Conservation (phyloP, 2,113 vertebrate genomes). For the Plestiodon gilberti region DNA sequence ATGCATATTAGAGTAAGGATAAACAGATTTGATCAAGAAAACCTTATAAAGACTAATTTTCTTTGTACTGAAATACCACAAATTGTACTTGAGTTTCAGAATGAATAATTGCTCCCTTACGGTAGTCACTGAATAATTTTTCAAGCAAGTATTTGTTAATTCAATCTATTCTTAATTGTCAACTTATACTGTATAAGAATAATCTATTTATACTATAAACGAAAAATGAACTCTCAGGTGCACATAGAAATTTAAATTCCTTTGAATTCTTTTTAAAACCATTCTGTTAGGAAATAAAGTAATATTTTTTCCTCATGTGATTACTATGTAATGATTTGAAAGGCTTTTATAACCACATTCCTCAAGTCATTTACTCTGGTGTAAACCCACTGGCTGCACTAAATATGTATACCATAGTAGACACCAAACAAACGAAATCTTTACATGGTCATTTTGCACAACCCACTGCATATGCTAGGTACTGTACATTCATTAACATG, state of each 20-base stretch:
- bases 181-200: constrained; percentile 51
- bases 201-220: constrained; percentile 25
- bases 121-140: constrained; percentile 49
- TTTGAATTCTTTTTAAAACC: constrained; percentile 37
- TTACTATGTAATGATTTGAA: constrained; percentile 12
- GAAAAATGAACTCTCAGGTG: constrained; percentile 31
- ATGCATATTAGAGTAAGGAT: not conserved
- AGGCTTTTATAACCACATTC: not conserved
- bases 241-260: constrained; percentile 37
- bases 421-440: not conserved
- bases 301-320: not conserved
- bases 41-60: constrained; percentile 4
- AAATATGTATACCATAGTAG: not conserved
- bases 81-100: constrained; percentile 48
- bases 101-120: constrained; percentile 51
- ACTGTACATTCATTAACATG: too few relatives aligned
- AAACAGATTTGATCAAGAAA: constrained; percentile 29
- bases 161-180: constrained; percentile 58
- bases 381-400: not conserved
- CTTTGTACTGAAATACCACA: constrained; percentile 34
- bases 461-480: not conserved
- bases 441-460: not conserved
- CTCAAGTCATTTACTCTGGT: not conserved
- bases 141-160: constrained; percentile 50
- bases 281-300: constrained; percentile 41